phyloP scores from a whole-genome alignment of 1,140 invertebrate species.

The Drosophila bocqueti region DNA sequence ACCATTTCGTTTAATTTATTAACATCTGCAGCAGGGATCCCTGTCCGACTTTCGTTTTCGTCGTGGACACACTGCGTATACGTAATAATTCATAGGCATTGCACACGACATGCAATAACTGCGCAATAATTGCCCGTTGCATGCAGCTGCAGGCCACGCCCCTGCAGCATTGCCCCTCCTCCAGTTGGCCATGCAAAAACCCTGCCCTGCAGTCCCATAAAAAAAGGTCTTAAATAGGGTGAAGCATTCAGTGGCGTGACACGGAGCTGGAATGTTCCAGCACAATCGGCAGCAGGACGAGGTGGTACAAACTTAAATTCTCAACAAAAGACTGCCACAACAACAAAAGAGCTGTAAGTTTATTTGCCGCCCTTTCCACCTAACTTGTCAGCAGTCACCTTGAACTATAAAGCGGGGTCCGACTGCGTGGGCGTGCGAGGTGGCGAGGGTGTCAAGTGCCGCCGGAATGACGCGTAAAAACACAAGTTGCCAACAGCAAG shows the following conservation, averaged over 20 bases:
- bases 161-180: constrained; percentile 19
- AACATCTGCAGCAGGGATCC: constrained; percentile 32
- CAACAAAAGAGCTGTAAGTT: constrained; percentile 37
- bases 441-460: constrained; percentile 40
- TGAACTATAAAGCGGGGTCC: constrained; percentile 71
- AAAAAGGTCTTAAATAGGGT: constrained; percentile 27
- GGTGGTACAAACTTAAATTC: constrained; percentile 16
- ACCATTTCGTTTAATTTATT: constrained; percentile 37
- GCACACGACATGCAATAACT: constrained; percentile 67
- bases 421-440: constrained; percentile 23
- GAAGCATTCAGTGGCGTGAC: constrained; percentile 41
- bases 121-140: constrained; percentile 71
- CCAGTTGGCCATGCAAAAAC: constrained; percentile 1
- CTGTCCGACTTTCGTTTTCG: constrained; percentile 43
- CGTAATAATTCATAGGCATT: constrained; percentile 76
- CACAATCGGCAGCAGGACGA: constrained; percentile 21
- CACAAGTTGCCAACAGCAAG: constrained; percentile 60
- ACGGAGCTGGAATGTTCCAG: constrained; percentile 41
- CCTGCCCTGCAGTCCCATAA: constrained; percentile 1
- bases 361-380: constrained; percentile 49
- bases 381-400: constrained; percentile 73
- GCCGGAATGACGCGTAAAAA: constrained; percentile 65
- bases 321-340: constrained; percentile 38
- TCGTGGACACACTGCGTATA: constrained; percentile 71
- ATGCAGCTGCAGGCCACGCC: constrained; percentile 39